Base-by-base conservation (phyloP, 2,888 invertebrate species). In the Sphecodes monilicornis region DNA sequence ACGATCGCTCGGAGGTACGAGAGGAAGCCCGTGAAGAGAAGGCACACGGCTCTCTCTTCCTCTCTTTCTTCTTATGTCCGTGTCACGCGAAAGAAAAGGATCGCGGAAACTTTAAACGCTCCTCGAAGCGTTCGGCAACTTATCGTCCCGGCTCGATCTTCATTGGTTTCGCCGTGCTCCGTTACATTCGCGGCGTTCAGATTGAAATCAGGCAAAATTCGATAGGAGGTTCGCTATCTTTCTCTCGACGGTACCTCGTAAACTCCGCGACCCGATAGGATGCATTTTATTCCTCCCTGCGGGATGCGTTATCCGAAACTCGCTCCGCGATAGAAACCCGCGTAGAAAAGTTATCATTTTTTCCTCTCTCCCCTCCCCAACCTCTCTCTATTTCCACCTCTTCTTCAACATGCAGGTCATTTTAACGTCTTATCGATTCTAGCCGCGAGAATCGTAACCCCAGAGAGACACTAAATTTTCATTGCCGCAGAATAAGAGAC, bases 171-270 rank as follows among this genome's bases (percentile, higher is more conserved):
- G 32, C 73, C 29, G 68, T 46, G 36, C 66, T 66, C 46, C 68
- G 81, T 75, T 73, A 72, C 69, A 73, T 76, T 76, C 76, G 69
- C 81, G 46, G 72, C 46, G 76, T 64, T 43, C 50, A 84, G 82
- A 84, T 82, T 82, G 82, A 82, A 84, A 74, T 84, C 82, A 64
- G 72, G 57, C 77, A 74, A 74, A 82, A 84, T 82, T 82, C 73
- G 77, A 84, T 82, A 74, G 77, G 74, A 73, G 64, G 71, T 16
- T n/a, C 69, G 69, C 68, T 77, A 77, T 84, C 73, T 76, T 84
- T 60, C 76, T 60, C 36, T 60, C 50, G 68, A 68, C 70, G 71
- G 50, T 43, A 46, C n/a, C 39, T 81, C 83, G 76, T 81, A 74
- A 84, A 84, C 71, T 86, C 78, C 76, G 46, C 71, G 71, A 70